Conservation (phyloP, 2,888 invertebrate species). For the Escarpia spicata region DNA sequence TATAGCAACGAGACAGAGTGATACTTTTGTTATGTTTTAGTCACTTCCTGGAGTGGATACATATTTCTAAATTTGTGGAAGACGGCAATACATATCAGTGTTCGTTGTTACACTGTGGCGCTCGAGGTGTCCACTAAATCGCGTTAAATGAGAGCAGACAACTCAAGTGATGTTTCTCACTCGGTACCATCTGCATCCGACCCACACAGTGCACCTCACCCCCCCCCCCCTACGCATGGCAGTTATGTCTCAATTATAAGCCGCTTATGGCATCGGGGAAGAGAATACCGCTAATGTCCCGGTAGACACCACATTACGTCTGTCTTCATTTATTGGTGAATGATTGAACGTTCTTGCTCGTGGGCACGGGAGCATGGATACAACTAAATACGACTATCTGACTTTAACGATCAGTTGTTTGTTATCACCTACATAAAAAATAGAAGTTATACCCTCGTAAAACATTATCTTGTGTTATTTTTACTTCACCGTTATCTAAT, state of each 20-base stretch:
- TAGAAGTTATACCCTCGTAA: background rate
- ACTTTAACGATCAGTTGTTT: conserved; percentile 4
- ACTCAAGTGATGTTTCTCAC: background rate
- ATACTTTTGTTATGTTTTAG: background rate
- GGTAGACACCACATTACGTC: background rate
- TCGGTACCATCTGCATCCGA: background rate
- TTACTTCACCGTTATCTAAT: background rate
- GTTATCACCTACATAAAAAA: background rate
- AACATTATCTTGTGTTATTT: background rate
- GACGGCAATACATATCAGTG: too few relatives aligned
- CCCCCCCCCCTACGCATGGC: background rate
- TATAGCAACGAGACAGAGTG: background rate
- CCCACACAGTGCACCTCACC: background rate
- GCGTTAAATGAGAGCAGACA: background rate
- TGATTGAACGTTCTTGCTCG: background rate
- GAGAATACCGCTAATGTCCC: background rate
- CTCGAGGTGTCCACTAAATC: background rate
- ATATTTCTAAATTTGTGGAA: background rate
- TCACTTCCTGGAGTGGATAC: background rate
- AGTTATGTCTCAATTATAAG: background rate
- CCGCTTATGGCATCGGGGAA: background rate
- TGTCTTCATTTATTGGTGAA: background rate
- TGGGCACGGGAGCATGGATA: background rate
- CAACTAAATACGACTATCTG: background rate
- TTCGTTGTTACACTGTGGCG: background rate